Percentiles rank a stretch among this genome's conserved stretches.
phyloP scores from a whole-genome alignment of 1,140 invertebrate genomes.

The Holotrichia oblita region DNA sequence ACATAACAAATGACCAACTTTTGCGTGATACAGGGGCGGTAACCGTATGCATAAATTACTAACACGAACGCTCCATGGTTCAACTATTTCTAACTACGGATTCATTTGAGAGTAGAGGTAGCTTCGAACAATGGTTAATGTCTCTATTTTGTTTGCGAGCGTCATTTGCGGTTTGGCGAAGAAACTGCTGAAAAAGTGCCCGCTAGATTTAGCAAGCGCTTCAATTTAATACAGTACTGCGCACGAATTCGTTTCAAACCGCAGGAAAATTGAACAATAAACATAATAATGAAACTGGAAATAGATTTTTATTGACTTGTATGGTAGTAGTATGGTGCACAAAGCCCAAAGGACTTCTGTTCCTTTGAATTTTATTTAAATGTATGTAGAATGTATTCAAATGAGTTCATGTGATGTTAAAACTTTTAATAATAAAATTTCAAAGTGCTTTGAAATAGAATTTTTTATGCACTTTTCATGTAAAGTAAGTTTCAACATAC shows the following conservation, averaged over 20 bases:
- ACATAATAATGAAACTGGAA: conserved; percentile 1
- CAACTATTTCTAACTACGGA: neutral
- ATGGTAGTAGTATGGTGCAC: neutral
- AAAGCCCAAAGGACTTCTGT: neutral
- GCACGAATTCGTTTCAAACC: neutral
- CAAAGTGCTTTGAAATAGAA: neutral
- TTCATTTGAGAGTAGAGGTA: neutral
- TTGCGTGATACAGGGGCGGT: conserved; percentile 25
- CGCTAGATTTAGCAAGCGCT: neutral
- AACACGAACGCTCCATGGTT: neutral
- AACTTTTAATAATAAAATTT: conserved; percentile 31
- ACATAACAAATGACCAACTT: conserved; percentile 34
- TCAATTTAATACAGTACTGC: neutral
- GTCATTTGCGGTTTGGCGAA: neutral
- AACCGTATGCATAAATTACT: conserved; percentile 24
- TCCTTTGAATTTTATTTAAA: conserved; percentile 22
- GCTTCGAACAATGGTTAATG: conserved; percentile 21
- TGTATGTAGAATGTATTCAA: conserved; percentile 24
- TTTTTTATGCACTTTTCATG: conserved; percentile 14
- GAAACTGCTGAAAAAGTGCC: neutral
- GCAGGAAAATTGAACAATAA: neutral
- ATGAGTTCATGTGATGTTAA: conserved; percentile 14
- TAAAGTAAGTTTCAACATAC: neutral
- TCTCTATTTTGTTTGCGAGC: conserved; percentile 26
- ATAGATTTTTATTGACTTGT: conserved; percentile 26